phyloP scores from a whole-genome alignment of 1,140 invertebrate genomes.

The Trachymyrmex cornetzi region DNA sequence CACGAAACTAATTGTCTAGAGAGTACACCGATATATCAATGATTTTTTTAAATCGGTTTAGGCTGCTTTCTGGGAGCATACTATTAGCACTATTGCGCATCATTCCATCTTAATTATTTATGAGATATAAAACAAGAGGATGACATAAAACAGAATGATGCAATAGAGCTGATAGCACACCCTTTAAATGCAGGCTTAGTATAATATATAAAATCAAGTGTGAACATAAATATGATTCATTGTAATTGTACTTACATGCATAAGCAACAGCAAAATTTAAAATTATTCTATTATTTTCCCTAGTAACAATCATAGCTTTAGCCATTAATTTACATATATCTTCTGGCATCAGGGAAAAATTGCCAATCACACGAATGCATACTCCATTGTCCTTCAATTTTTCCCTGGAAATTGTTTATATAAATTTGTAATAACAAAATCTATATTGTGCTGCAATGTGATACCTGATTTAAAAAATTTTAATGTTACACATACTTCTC shows the following conservation, averaged over 20 bases:
- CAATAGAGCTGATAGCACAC: no score
- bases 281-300: slow-evolving; percentile 93
- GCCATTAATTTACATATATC: slow-evolving; percentile 93
- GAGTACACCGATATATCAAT: no score
- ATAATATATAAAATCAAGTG: slow-evolving; percentile 27
- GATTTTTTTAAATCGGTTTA: no score
- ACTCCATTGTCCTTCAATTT: slow-evolving; percentile 95
- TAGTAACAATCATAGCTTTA: slow-evolving; percentile 93
- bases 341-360: slow-evolving; percentile 92
- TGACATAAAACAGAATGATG: no score
- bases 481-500: slow-evolving; percentile 90
- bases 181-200: neutral
- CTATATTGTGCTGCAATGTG: neutral
- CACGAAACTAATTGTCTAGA: no score
- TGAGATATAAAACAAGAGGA: no score
- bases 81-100: no score
- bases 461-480: neutral
- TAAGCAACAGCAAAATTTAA: slow-evolving; percentile 97
- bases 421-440: slow-evolving; percentile 19
- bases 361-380: slow-evolving; percentile 95
- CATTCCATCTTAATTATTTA: no score
- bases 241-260: slow-evolving; percentile 88
- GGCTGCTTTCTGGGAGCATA: no score
- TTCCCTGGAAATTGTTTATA: slow-evolving; percentile 87
- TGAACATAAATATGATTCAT: slow-evolving; percentile 23